Base-by-base conservation (phyloP, 2,797 vertebrate genomes). In the Oreochromis grahami region DNA sequence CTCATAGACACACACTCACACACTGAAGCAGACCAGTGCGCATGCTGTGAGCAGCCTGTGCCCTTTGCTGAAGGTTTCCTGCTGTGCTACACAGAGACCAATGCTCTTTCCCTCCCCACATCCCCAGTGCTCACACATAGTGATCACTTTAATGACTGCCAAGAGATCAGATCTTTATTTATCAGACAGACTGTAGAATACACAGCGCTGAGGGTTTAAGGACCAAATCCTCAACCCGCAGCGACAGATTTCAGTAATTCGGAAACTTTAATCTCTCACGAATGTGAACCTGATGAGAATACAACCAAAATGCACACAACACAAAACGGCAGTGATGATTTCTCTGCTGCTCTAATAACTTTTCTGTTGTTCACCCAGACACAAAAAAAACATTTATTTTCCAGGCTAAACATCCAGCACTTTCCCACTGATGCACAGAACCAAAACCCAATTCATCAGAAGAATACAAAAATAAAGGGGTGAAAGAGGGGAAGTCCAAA, bases 81-180 rank as follows among this genome's bases (percentile, higher is more conserved):
- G 87, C 89, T 89, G 92, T 24, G 90, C 86, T 83, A 90, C 89
- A 89, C 45, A 79, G 41, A 90, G 51, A 78, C 84, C 65, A 11
- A 7, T 76, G 90, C 88, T 93, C 87, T 90, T 91, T 85, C 79
- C 63, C 53, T 86, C 77, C 77, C 34, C 34, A 7, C 34, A 79
- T 78, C 74, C 55, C 63, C 36, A 43, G 34, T 11, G 78, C 34
- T 81, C 78, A 51, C 79, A 86, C 80, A 88, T 24, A 51, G 53
- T 81, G 79, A 86, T 86, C 76, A 65, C 52, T 86, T 86, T 91
- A 88, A 87, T 87, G 84, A 84, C 88, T 63, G 80, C 86, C 83
- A 80, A 78, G 88, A 80, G 84, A 86, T 91, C 79, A 89, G 79
- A 89, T 88, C 90, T 91, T 89, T 88, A 89, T 89, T 86, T 81